Base-by-base conservation (phyloP, 2,888 invertebrate species). In the Stictocephala bisonia region DNA sequence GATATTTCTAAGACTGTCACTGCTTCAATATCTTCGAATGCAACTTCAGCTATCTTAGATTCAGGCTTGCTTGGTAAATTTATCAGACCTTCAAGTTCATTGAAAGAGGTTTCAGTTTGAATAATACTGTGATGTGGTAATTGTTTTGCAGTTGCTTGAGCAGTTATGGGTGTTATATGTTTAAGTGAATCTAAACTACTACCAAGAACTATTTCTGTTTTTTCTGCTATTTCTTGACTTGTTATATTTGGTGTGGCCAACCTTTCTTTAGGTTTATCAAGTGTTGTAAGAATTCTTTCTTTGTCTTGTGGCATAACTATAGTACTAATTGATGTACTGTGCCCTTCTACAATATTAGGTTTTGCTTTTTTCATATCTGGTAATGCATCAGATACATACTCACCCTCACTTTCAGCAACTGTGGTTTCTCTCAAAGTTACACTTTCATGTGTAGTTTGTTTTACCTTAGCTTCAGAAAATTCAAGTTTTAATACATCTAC, bases 331-430 rank as follows among this genome's bases (percentile, higher is more conserved):
- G 83, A 78, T 9, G 83, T 77, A 74, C 83, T 79, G 78, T 82
- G 81, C 73, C 82, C 81, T 75, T 82, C 83, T 20, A 81, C 79
- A 13, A 84, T 56, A 64, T 74, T 67, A 40, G 74, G 22, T 53
- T 74, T 74, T 58, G 85, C 85, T 27, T 82, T 83, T 80, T 90
- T 90, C 74, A 83, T 83, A 74, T 87, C 89, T 13, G 87, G 88
- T 79, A 83, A 84, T 13, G 84, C 75, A 70, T 85, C 84, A 48
- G 79, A 80, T 13, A 78, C 76, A 67, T 86, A 78, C 18, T 78
- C 79, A 58, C 81, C 83, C 85, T 91, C 91, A 75, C 85, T 86
- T 84, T 91, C 91, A 75, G 85, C 87, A 26, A 81, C 81, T 75
- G 87, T 83, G 15, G 87, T 85, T 79, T 89, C 87, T 51, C 85